Conservation (phyloP, 2,797 vertebrate genomes). For the Hemibagrus guttatus region DNA sequence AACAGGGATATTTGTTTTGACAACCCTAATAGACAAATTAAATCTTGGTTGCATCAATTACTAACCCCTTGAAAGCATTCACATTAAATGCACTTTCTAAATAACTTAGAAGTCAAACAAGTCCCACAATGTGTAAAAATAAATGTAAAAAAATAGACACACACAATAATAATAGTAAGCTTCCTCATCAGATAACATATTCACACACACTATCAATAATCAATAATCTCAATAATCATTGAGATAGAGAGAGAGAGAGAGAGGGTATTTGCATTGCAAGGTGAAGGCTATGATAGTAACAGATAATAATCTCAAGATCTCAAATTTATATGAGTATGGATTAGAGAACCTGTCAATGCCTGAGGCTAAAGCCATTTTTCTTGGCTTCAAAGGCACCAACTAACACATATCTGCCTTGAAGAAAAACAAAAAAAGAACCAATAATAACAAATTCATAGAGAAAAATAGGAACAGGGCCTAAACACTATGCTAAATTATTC, state of each 20-base stretch:
- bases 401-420: neutral
- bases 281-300: neutral
- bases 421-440: neutral
- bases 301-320: neutral
- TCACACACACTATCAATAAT: too few species aligned
- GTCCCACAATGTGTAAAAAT: neutral
- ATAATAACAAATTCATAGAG: neutral
- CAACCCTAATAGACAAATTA: neutral
- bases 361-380: neutral
- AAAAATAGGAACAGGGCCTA: neutral
- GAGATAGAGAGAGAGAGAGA: too few species aligned
- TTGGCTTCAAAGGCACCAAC: slow-evolving; percentile 8
- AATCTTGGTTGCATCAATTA: neutral
- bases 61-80: neutral
- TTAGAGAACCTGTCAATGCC: neutral
- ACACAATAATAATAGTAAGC: neutral
- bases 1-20: neutral
- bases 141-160: too few species aligned
- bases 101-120: neutral
- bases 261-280: neutral
- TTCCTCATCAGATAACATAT: neutral
- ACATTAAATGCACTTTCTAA: neutral
- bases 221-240: too few species aligned
- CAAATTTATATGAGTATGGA: neutral
- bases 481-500: slow-evolving; percentile 7